Evolutionary conservation across 2,797 vertebrate genomes (phyloP), one percentile per base, ranked within the genome.

Genomic region (Oreochromis grahami): DNA sequence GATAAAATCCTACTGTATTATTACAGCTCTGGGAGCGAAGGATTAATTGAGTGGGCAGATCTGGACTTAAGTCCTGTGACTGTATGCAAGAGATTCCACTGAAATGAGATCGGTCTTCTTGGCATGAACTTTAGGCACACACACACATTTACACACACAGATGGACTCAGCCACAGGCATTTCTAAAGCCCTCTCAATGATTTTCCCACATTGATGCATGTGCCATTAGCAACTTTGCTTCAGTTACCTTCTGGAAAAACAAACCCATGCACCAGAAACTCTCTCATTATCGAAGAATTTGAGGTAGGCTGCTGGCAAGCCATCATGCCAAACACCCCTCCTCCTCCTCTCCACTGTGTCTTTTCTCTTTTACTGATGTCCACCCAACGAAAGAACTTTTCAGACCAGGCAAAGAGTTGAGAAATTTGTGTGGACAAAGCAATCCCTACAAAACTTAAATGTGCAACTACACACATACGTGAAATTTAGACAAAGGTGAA

Each of bases 71-170:
- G 72, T 87, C 87, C 52, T 82, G 70, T 81, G 43, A 84, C 86
- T 80, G 77, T 81, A 84, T 92, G 84, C 78, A 77, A 84, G 15
- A 92, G 89, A 94, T 95, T 95, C 91, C 92, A 87, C 53, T 26
- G 86, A 87, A 86, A 90, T 94, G 90, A 94, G 84, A 87, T 89
- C 82, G 14, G 78, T 50, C 52, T 80, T 91, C 41, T 89, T 92
- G 85, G 86, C 83, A 52, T 8, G 2, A 11, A 68, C 56, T 53
- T 32, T 38, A 78, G 43, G 38, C 79, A 45, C 55, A 53, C 36
- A 80, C 78, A 78, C 26, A 79, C 29, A 77, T 15, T 26, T 50
- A 83, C 76, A 68, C 82, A 58, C 80, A 63, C 12, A 81, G 19
- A 87, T 12, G 34, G 38, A 83, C 32, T 45, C 4, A 3, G 77